A percentile compares a stretch with the other conserved stretches of the same genome.
Evolutionary conservation across 2,797 vertebrate genomes (phyloP).

Genomic region (Pogonophryne albipinna): DNA sequence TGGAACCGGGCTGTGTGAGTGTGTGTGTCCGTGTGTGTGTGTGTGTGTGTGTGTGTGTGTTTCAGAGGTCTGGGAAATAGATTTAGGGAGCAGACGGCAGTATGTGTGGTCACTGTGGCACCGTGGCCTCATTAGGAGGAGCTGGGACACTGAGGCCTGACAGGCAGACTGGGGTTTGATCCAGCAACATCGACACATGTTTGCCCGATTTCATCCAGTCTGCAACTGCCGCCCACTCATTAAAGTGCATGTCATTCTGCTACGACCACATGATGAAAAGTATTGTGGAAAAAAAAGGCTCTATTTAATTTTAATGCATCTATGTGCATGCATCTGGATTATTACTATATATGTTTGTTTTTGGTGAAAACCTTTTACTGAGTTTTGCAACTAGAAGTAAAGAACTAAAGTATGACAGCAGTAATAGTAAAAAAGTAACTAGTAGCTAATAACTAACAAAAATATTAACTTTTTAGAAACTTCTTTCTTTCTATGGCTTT

Average conservation of each 20-base stretch:
- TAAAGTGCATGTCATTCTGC: constrained; percentile 62
- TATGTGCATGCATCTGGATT: constrained; percentile 25
- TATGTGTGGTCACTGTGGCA: constrained; percentile 80
- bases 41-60: constrained; percentile 41
- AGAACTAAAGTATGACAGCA: neutral
- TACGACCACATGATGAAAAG: constrained; percentile 57
- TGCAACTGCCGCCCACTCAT: constrained; percentile 62
- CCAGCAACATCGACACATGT: constrained; percentile 74
- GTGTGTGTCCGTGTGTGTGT: constrained; percentile 30
- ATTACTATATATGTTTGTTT: neutral
- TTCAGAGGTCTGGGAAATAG: constrained; percentile 80
- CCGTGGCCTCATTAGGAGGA: constrained; percentile 74
- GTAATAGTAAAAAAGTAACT: neutral
- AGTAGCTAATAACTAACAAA: neutral
- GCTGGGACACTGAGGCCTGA: constrained; percentile 64
- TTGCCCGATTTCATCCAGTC: constrained; percentile 62
- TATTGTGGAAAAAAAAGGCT: constrained; percentile 59
- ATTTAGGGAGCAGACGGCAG: constrained; percentile 77
- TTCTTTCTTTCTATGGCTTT: neutral
- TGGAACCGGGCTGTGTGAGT: constrained; percentile 64
- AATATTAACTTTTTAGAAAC: neutral
- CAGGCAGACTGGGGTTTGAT: constrained; percentile 60
- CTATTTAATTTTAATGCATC: constrained; percentile 47
- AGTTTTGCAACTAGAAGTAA: neutral
- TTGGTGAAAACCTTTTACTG: neutral